Conservation (phyloP, 2,888 invertebrate species). For the Leptura quadrifasciata region DNA sequence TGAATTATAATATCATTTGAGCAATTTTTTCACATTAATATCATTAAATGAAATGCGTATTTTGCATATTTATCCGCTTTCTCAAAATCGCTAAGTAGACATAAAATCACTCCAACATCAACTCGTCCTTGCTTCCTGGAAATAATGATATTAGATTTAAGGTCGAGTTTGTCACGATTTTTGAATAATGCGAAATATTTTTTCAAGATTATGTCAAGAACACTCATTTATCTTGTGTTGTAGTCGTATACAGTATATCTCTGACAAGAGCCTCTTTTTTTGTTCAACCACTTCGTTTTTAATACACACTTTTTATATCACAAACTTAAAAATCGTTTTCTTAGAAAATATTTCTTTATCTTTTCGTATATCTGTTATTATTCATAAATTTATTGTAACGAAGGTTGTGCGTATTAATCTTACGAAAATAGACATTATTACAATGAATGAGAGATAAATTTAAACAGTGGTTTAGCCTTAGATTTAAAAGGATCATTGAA, state of each 20-base stretch:
- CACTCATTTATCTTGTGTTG: slow-evolving; percentile 27
- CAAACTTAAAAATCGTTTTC: background rate
- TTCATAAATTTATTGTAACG: background rate
- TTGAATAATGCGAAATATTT: slow-evolving; percentile 37
- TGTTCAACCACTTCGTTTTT: slow-evolving; percentile 13
- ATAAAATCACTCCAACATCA: slow-evolving; percentile 21
- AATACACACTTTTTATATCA: background rate
- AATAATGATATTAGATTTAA: slow-evolving; percentile 32
- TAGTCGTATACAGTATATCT: slow-evolving; percentile 7
- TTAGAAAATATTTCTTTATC: background rate
- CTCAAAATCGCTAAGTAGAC: slow-evolving; percentile 11
- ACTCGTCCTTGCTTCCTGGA: slow-evolving; percentile 27
- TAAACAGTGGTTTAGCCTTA: no score
- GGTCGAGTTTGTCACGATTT: slow-evolving; percentile 32
- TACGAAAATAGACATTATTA: no score
- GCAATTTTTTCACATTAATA: no score
- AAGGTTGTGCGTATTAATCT: background rate
- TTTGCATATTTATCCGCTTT: slow-evolving; percentile 24
- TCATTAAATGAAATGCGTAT: no score
- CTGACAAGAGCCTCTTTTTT: slow-evolving; percentile 10
- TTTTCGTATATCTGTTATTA: background rate
- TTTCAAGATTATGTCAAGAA: slow-evolving; percentile 38
- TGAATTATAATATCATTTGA: no score
- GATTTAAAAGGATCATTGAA: no score
- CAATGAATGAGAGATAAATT: no score